A percentile compares a stretch with the other conserved stretches of the same genome.
Evolutionary conservation across 92 coral and sea anemone genomes (phyloP).

Genomic region (Blastomussa wellsi): DNA sequence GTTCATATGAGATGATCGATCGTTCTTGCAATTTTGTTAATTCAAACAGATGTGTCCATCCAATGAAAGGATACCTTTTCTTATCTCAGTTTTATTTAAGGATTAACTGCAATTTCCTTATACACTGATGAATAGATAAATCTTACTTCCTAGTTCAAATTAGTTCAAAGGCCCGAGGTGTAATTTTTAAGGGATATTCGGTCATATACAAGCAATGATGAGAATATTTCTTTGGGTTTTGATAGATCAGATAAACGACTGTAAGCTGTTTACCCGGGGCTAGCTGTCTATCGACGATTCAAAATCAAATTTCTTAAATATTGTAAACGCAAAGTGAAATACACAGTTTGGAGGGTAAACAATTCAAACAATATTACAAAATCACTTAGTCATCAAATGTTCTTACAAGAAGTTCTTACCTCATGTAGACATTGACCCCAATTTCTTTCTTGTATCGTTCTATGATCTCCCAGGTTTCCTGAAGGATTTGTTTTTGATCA

Average conservation of each 20-base stretch:
- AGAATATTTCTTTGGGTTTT: background rate
- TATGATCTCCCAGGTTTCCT: conserved; percentile 31
- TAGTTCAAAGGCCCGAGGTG: no score
- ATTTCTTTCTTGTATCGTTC: conserved; percentile 44
- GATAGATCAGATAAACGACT: background rate
- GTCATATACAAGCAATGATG: background rate
- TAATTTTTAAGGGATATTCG: no score
- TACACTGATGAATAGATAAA: background rate
- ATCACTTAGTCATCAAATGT: background rate
- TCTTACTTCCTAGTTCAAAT: background rate
- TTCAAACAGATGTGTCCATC: background rate
- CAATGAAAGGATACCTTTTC: background rate
- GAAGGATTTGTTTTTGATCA: conserved; percentile 29
- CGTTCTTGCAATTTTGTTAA: background rate
- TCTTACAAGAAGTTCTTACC: conserved; percentile 2
- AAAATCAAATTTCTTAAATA: background rate
- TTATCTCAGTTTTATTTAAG: background rate
- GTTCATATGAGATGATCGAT: background rate
- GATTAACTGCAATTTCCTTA: background rate
- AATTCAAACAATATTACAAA: background rate
- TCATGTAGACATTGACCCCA: conserved; percentile 29
- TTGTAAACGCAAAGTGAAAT: background rate
- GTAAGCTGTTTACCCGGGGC: background rate
- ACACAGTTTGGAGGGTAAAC: background rate
- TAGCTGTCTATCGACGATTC: background rate